These are phyloP conservation scores for Oryzias celebensis DNA, from an alignment of 2,113 vertebrate species.

Conservation along the genomic window DNA sequence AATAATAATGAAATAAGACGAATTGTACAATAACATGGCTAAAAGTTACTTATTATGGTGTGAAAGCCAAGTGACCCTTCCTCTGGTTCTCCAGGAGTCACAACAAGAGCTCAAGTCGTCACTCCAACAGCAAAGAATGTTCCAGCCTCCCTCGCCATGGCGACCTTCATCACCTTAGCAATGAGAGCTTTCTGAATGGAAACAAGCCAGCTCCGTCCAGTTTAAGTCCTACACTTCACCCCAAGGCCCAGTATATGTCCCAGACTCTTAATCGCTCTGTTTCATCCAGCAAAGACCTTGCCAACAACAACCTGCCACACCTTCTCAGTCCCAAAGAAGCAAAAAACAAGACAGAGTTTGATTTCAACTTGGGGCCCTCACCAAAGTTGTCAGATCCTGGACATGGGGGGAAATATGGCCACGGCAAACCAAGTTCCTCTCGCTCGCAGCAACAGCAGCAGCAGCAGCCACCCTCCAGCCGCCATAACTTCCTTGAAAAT, in stretches of 20 bases:
- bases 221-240: slow-evolving; percentile 88
- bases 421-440: slow-evolving; percentile 67
- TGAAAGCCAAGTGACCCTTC: not conserved
- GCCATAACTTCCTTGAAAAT: slow-evolving; percentile 90
- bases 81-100: slow-evolving; percentile 80
- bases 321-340: slow-evolving; percentile 95
- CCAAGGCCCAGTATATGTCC: slow-evolving; percentile 85
- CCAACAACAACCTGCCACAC: slow-evolving; percentile 94
- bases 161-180: slow-evolving; percentile 86
- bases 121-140: slow-evolving; percentile 93
- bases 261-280: slow-evolving; percentile 87
- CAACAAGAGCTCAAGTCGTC: slow-evolving; percentile 89
- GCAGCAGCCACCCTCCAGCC: slow-evolving; percentile 62
- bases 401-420: slow-evolving; percentile 84
- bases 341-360: slow-evolving; percentile 92
- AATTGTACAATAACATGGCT: too few relatives aligned
- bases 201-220: slow-evolving; percentile 85
- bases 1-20: too few relatives aligned
- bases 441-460: slow-evolving; percentile 81
- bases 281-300: slow-evolving; percentile 89
- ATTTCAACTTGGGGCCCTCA: slow-evolving; percentile 87
- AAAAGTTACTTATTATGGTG: not conserved
- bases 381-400: slow-evolving; percentile 74
- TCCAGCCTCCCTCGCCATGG: slow-evolving; percentile 90
- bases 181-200: slow-evolving; percentile 92